phyloP scores from a whole-genome alignment of 2,888 invertebrate genomes.

The Camponotus fellah region DNA sequence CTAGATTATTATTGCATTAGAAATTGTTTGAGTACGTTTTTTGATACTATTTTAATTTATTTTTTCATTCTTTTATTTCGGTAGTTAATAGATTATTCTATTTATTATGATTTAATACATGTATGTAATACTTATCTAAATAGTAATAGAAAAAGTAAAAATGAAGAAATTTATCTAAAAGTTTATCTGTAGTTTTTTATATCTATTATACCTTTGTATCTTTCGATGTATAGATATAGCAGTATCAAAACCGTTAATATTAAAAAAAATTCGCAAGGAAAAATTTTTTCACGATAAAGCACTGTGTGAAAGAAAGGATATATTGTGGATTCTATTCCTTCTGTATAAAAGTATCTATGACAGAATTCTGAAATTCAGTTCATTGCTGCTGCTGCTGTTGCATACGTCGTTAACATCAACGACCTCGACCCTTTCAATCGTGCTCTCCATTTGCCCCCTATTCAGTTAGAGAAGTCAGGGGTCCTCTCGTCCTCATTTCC shows the following conservation, averaged over 20 bases:
- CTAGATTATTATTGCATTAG: neutral
- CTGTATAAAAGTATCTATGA: conserved; percentile 17
- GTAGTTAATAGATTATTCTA: neutral
- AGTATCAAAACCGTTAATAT: neutral
- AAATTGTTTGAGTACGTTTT: neutral
- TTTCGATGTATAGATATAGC: neutral
- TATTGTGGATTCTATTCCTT: neutral
- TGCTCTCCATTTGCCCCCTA: conserved; percentile 66
- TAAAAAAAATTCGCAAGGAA: conserved; percentile 4
- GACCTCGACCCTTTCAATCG: conserved; percentile 71
- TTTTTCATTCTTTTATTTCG: neutral
- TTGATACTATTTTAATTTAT: neutral
- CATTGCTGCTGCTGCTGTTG: conserved; percentile 46
- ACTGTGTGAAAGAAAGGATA: neutral
- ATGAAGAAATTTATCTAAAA: neutral
- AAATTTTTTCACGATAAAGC: neutral
- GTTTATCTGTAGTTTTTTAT: neutral
- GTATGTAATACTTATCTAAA: neutral
- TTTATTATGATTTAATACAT: neutral
- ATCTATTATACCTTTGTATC: neutral
- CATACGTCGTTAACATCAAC: conserved; percentile 59
- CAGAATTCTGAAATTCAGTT: conserved; percentile 63
- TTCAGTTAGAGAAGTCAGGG: conserved; percentile 57
- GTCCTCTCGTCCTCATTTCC: conserved; percentile 70
- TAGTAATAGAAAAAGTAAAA: neutral